phyloP scores from a whole-genome alignment of 1,140 invertebrate species.

The Hycleus cichorii region DNA sequence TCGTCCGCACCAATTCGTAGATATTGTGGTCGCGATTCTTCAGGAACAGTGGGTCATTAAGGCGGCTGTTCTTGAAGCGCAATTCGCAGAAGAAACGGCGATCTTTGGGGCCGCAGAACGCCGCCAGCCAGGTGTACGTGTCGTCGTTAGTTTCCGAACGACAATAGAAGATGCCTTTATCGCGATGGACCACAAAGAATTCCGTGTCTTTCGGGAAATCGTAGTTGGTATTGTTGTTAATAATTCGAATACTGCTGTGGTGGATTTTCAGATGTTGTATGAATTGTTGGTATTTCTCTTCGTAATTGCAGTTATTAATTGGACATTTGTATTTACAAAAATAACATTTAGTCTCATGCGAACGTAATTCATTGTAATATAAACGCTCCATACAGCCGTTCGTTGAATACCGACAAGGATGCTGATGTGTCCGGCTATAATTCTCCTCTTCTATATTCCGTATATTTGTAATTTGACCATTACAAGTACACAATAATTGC shows the following conservation, averaged over 20 bases:
- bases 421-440: constrained; percentile 17
- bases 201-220: constrained; percentile 27
- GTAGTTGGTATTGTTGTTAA: constrained; percentile 16
- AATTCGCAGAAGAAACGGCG: constrained; percentile 31
- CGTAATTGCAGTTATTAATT: constrained; percentile 19
- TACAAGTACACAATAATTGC: constrained; percentile 23
- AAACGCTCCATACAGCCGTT: constrained; percentile 27
- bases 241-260: constrained; percentile 29
- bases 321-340: constrained; percentile 30
- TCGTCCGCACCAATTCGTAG: constrained; percentile 17
- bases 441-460: constrained; percentile 30
- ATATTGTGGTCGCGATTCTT: constrained; percentile 17
- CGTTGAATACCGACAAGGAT: constrained; percentile 25
- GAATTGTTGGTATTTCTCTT: constrained; percentile 23
- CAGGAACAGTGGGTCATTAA: constrained; percentile 22
- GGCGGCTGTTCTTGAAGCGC: constrained; percentile 27
- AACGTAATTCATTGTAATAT: constrained; percentile 23
- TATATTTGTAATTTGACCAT: constrained; percentile 21
- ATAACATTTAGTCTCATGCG: constrained; percentile 30
- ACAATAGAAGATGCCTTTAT: constrained; percentile 31
- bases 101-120: constrained; percentile 28
- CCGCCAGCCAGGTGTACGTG: constrained; percentile 24
- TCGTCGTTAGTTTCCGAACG: constrained; percentile 13
- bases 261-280: constrained; percentile 26
- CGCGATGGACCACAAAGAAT: constrained; percentile 27